phyloP scores from a whole-genome alignment of 2,113 vertebrate genomes.

The Siniperca chuatsi region DNA sequence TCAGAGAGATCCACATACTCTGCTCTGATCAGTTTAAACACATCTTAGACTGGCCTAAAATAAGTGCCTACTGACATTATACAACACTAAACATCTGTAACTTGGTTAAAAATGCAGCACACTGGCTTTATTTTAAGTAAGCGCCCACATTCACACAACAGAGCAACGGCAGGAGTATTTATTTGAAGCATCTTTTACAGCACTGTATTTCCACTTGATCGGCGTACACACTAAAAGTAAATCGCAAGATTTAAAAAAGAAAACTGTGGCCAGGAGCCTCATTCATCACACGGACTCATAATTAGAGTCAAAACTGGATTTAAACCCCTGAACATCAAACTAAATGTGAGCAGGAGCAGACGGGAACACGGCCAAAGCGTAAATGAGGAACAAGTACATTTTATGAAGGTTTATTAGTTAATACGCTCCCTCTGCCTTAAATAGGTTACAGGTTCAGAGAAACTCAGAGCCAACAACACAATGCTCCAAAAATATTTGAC shows the following conservation, averaged over 20 bases:
- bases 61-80: not conserved
- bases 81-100: no score
- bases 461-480: not conserved
- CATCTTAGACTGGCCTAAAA: not conserved
- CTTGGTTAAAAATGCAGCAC: not conserved
- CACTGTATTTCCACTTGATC: not conserved
- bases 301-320: not conserved
- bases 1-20: not conserved
- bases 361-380: not conserved
- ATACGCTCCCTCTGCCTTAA: not conserved
- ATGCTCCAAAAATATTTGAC: no score
- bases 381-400: not conserved
- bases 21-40: not conserved
- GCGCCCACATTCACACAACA: not conserved
- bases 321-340: slow-evolving; percentile 4
- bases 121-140: not conserved
- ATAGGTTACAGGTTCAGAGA: not conserved
- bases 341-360: not conserved
- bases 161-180: not conserved
- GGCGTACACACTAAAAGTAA: not conserved
- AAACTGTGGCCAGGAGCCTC: not conserved
- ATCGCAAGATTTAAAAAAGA: not conserved
- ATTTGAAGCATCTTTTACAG: not conserved
- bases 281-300: slow-evolving; percentile 37
- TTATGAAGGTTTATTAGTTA: not conserved